These are phyloP conservation scores for Phymastichus coffea DNA, from an alignment of 1,140 invertebrate species.

Conservation along the genomic window DNA sequence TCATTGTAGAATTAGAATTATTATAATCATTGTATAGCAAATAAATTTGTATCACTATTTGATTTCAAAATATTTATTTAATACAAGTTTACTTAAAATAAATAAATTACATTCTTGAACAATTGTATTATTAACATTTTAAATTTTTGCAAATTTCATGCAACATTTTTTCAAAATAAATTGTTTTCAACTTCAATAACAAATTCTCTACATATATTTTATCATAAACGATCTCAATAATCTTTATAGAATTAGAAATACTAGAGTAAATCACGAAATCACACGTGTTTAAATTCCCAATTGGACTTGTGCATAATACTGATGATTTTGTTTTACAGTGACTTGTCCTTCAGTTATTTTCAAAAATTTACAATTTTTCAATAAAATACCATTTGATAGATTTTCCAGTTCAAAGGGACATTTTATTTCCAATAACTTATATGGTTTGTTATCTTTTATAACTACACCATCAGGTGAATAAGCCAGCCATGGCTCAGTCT, in stretches of 20 bases:
- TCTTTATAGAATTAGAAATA: slow-evolving; percentile 3
- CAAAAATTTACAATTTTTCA: slow-evolving; percentile 1
- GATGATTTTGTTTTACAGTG: slow-evolving; percentile 12
- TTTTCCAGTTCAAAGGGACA: background rate
- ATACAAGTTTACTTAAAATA: background rate
- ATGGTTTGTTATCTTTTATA: slow-evolving; percentile 9
- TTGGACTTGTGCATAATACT: slow-evolving; percentile 30
- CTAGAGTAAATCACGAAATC: slow-evolving; percentile 26
- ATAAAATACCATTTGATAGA: background rate
- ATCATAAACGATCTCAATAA: slow-evolving; percentile 19
- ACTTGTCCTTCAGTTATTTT: background rate
- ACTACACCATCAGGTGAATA: slow-evolving; percentile 32
- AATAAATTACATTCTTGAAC: background rate
- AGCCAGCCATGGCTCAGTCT: slow-evolving; percentile 23
- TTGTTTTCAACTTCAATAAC: slow-evolving; percentile 11
- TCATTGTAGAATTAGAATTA: too few species aligned
- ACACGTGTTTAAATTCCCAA: slow-evolving; percentile 19
- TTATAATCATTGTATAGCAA: too few species aligned
- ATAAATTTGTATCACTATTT: background rate
- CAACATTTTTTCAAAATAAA: slow-evolving; percentile 27
- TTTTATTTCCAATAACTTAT: slow-evolving; percentile 17
- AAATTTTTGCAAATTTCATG: slow-evolving; percentile 20
- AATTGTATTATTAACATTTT: too few species aligned
- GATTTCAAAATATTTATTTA: background rate
- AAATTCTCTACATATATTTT: slow-evolving; percentile 10